Conservation (phyloP, 2,113 vertebrate genomes). For the Gymnarchus niloticus region DNA sequence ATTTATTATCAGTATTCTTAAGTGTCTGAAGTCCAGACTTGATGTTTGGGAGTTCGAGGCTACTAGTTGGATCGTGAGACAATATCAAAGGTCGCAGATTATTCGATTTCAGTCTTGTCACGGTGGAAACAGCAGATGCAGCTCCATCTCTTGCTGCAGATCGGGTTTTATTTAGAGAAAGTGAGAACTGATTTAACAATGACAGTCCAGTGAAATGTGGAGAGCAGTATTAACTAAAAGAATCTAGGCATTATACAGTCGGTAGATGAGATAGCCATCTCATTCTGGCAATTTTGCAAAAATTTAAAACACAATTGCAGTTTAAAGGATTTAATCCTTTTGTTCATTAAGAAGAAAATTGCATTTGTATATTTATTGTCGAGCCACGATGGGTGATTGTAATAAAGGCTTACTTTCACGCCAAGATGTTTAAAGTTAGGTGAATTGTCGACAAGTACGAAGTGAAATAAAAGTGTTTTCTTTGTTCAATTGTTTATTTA, state of each 20-base stretch:
- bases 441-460: no score
- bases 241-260: neutral
- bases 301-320: neutral
- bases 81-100: neutral
- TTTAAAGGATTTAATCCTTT: neutral
- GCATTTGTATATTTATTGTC: neutral
- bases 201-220: neutral
- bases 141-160: neutral
- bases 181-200: neutral
- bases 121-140: neutral
- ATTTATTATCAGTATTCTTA: neutral
- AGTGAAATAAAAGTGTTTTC: no score
- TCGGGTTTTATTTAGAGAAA: neutral
- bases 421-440: no score
- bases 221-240: neutral
- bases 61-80: neutral
- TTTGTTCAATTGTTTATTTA: no score
- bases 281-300: neutral
- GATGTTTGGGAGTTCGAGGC: no score
- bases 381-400: neutral
- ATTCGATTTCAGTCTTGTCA: neutral
- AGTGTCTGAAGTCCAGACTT: neutral
- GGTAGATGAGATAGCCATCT: neutral
- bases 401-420: neutral
- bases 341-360: neutral